Evolutionary conservation across 2,113 vertebrate species (phyloP), one percentile per base, ranked within the genome.

Genomic region (Piliocolobus tephrosceles): DNA sequence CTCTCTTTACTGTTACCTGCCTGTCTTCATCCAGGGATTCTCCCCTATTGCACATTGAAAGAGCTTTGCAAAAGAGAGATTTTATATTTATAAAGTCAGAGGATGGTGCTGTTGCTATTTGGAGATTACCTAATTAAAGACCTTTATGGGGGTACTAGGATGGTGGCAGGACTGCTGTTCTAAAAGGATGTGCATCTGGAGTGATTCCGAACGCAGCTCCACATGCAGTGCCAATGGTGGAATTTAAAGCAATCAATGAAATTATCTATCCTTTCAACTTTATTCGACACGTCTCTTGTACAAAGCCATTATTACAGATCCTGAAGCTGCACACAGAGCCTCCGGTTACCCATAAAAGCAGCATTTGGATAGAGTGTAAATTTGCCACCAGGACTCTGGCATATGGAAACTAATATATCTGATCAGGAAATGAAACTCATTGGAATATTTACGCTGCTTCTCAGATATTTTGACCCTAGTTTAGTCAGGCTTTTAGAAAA

Each of bases 361-460:
- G 23, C 17, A 70, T 81, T 94, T 88, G 43, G 81, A 45, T 38
- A 85, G 13, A 61, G 40, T 47, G 45, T 50, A 85, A 93, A 70
- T 88, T 76, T 91, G 27, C n/a, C 78, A 70, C 73, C 30, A 66
- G 47, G 11, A 35, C 43, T 72, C 52, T 89, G 38, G 52, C 13
- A 55, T 64, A 70, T 91, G 73, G 87, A 27, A 93, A 82, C 43
- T 61, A 86, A 61, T 83, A 91, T 87, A 91, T 95, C 72, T 84
- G 40, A 68, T 75, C 13, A 92, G 50, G 68, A 96, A 96, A 78
- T 87, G 57, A 95, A 78, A 90, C 25, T 32, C 35, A 72, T 2
- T 61, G 75, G 68, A 89, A 92, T 92, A 83, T 35, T 94, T 35
- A 83, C 6, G 81, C 43, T 93, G 23, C 45, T 91, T 66, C 40